Base-by-base conservation (phyloP, 2,888 invertebrate genomes). In the Glyphotaelius pellucidus region DNA sequence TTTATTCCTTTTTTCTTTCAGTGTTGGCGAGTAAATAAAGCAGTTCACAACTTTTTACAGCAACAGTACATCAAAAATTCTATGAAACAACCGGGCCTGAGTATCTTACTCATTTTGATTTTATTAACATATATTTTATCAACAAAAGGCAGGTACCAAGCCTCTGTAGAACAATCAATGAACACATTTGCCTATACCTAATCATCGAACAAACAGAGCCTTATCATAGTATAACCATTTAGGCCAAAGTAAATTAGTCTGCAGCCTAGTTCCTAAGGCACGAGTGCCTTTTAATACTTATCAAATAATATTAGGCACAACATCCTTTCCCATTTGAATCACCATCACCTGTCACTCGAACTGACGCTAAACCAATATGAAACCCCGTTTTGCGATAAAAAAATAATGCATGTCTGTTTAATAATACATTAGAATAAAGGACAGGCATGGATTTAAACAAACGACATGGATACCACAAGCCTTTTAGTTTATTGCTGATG, bases 291-390 rank as follows among this genome's bases (percentile, higher is more conserved):
- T 67, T 67, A 67, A 67, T 67, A 67, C 25, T 67, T 67, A 67
- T 67, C 67, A 67, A 67, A 25, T 67, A n/a, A 67, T 67, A 67
- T 67, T 67, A 67, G n/a, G 67, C 67, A 25, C 67, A 25, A 67
- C 25, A 67, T 67, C 67, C 67, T 67, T 25, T 25, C 25, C 67
- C 12, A 38, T 19, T 35, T 83, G 83, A 83, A 31, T 32, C 83
- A 83, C 83, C 83, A 31, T 15, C 83, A 83, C 83, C 83, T 83
- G 83, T 32, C 83, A 38, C 83, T 35, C 35, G 83, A 38, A 83
- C 83, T n/a, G 35, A 83, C n/a, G 83, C 83, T 35, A 83, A 35
- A 83, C 35, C 83, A 83, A 83, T 83, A 83, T 83, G 35, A 83
- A 83, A 83, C 83, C 32, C 32, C 25, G 81, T 19, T 81, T 81